These are phyloP conservation scores for Enteromius fasciolatus DNA, from an alignment of 2,797 vertebrate genomes.

Conservation along the genomic window DNA sequence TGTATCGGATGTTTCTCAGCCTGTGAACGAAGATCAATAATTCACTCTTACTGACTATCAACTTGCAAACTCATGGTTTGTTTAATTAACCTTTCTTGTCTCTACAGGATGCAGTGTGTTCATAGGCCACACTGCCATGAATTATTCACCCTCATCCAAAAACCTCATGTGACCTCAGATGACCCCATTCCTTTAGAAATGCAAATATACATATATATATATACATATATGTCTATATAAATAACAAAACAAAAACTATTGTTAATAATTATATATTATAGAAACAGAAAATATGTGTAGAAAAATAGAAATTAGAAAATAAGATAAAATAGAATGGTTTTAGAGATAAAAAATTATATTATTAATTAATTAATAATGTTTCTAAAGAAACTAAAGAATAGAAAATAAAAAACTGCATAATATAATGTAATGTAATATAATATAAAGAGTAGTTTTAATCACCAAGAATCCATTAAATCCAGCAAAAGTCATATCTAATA, in stretches of 20 bases:
- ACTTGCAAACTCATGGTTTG: not conserved
- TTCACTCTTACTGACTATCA: not conserved
- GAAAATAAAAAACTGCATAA: not conserved
- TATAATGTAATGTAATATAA: not conserved
- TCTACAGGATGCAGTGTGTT: not conserved
- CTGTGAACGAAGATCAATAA: conserved; percentile 67
- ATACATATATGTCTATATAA: too few relatives aligned
- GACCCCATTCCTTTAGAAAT: not conserved
- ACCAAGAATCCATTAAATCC: not conserved
- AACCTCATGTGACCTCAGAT: not conserved
- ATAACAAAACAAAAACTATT: not conserved
- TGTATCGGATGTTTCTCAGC: conserved; percentile 91
- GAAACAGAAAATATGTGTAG: not conserved
- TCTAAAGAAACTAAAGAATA: not conserved
- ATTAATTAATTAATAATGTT: not conserved
- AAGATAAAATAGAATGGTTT: not conserved
- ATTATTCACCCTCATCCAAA: not conserved
- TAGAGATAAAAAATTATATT: not conserved
- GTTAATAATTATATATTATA: not conserved
- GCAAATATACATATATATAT: not conserved
- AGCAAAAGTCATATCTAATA: not conserved
- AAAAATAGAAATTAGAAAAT: not conserved
- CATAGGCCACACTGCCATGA: not conserved
- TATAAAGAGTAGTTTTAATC: not conserved
- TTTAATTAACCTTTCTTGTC: not conserved